Evolutionary conservation across 2,888 invertebrate genomes (phyloP).

Genomic region (Stramonita haemastoma): DNA sequence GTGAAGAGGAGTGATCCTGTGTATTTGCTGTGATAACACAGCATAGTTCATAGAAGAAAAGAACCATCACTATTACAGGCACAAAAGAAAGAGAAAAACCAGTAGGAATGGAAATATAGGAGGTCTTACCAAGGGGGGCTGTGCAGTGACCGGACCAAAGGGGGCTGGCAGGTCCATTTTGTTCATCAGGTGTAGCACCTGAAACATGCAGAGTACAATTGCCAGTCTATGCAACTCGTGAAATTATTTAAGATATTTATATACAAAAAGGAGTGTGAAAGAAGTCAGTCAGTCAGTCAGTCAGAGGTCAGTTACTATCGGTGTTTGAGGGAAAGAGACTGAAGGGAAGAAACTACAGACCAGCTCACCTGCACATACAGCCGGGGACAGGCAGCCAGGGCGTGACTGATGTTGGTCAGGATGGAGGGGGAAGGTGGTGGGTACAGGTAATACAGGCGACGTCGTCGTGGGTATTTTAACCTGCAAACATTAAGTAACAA

Average conservation of each 20-base stretch:
- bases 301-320: too few species aligned
- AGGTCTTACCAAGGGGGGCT: constrained; percentile 60
- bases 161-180: constrained; percentile 93
- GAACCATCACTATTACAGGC: neutral
- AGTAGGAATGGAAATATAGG: too few species aligned
- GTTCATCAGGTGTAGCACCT: constrained; percentile 93
- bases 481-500: constrained; percentile 35
- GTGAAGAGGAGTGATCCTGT: too few species aligned
- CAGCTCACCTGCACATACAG: constrained; percentile 84
- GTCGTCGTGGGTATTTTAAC: constrained; percentile 74
- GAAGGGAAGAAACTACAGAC: too few species aligned
- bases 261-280: too few species aligned
- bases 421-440: constrained; percentile 86
- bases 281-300: too few species aligned
- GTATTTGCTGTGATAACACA: too few species aligned
- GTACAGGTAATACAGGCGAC: constrained; percentile 84
- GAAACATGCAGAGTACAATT: constrained; percentile 50
- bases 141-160: constrained; percentile 80
- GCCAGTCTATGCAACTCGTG: too few species aligned
- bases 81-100: neutral
- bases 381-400: constrained; percentile 86
- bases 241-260: too few species aligned
- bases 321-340: too few species aligned
- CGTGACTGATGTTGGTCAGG: constrained; percentile 87
- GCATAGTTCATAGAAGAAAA: neutral